phyloP scores from a whole-genome alignment of 2,888 invertebrate species.

The Lithophane semibrunnea region DNA sequence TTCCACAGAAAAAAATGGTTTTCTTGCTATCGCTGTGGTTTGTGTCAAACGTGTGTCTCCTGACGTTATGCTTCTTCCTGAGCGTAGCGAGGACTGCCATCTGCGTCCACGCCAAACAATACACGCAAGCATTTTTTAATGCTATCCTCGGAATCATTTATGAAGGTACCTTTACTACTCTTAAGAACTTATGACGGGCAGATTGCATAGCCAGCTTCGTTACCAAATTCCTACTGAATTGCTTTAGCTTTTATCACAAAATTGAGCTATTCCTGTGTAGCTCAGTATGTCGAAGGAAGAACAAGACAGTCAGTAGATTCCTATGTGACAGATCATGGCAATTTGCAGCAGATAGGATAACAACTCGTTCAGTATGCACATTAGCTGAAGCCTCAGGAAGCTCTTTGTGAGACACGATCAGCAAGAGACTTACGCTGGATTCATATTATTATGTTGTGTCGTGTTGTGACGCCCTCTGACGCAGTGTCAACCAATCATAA shows the following conservation, averaged over 20 bases:
- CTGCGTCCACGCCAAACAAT: constrained; percentile 50
- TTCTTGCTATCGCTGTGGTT: constrained; percentile 78
- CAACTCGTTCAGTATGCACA: background rate
- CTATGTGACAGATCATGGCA: background rate
- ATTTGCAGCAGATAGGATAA: background rate
- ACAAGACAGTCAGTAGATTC: background rate
- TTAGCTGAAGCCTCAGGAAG: background rate
- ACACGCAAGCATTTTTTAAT: constrained; percentile 43
- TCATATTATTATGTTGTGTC: no score
- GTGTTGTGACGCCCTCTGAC: no score
- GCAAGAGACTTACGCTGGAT: background rate
- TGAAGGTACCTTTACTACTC: constrained; percentile 24
- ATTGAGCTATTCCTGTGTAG: background rate
- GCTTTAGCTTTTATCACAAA: background rate
- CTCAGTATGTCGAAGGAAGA: background rate
- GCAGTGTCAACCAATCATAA: no score
- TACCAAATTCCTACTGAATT: background rate
- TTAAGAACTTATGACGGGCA: background rate
- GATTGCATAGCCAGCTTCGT: background rate
- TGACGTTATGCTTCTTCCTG: constrained; percentile 73
- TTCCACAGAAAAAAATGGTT: constrained; percentile 67
- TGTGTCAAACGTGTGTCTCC: constrained; percentile 78
- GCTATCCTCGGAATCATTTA: constrained; percentile 14
- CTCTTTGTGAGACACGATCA: background rate
- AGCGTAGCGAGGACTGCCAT: constrained; percentile 66